Conservation (phyloP, 2,113 vertebrate species). For the Cettia cetti region DNA sequence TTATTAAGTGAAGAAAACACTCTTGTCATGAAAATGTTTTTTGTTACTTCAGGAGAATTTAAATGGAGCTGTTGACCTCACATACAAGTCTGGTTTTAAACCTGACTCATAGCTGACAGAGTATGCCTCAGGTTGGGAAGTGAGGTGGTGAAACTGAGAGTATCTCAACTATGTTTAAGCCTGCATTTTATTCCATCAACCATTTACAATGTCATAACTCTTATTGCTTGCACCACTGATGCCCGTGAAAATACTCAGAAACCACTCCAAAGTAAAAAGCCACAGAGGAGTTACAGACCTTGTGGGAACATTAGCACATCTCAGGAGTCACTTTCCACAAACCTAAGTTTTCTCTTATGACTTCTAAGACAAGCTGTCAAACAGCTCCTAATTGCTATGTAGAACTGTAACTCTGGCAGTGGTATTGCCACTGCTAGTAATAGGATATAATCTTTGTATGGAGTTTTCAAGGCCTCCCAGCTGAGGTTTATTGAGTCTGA, state of each 20-base stretch:
- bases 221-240: neutral
- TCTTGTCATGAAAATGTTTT: neutral
- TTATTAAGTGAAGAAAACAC: neutral
- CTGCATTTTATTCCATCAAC: neutral
- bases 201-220: neutral
- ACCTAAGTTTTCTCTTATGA: neutral
- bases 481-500: neutral
- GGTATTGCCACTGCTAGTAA: neutral
- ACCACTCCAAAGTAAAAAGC: neutral
- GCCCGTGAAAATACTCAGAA: neutral
- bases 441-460: neutral
- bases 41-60: neutral
- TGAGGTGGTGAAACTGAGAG: neutral
- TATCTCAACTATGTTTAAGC: neutral
- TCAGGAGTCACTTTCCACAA: neutral
- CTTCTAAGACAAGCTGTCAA: neutral
- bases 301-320: neutral
- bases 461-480: neutral
- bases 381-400: neutral
- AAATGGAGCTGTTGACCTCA: neutral
- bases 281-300: neutral
- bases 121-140: neutral
- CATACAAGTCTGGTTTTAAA: neutral
- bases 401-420: neutral
- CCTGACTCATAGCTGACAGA: neutral